A percentile compares a stretch with the other conserved stretches of the same genome.
These are phyloP conservation scores for Bovichtus variegatus DNA, from an alignment of 2,797 vertebrate genomes.

Conservation along the genomic window DNA sequence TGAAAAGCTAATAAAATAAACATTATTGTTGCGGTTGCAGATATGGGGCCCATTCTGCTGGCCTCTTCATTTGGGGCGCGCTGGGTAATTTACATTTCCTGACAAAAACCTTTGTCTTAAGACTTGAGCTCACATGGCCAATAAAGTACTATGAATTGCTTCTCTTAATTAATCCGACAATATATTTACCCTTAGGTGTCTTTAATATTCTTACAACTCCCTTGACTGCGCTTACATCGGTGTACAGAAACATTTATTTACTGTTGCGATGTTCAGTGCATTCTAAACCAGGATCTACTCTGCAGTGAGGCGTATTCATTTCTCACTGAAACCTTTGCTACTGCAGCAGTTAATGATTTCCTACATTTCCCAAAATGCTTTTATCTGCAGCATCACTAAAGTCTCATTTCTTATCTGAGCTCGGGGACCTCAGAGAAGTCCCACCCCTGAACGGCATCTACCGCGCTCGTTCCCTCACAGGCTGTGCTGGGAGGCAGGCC, in stretches of 20 bases:
- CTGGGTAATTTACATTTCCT: slow-evolving; percentile 46
- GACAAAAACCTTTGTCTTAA: slow-evolving; percentile 33
- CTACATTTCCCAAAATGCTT: not conserved
- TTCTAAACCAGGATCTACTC: not conserved
- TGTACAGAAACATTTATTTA: slow-evolving; percentile 26
- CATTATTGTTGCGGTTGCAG: slow-evolving; percentile 27
- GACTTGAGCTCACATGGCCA: slow-evolving; percentile 19
- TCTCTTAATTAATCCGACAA: slow-evolving; percentile 49
- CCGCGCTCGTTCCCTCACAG: not conserved
- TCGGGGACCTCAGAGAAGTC: slow-evolving; percentile 1
- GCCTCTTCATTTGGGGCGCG: slow-evolving; percentile 29
- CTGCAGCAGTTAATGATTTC: not conserved
- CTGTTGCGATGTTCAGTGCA: not conserved
- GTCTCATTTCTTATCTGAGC: slow-evolving; percentile 16
- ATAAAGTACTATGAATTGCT: slow-evolving; percentile 25
- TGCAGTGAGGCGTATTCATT: not conserved
- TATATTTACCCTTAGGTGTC: slow-evolving; percentile 11
- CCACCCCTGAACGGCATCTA: not conserved
- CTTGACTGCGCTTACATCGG: not conserved
- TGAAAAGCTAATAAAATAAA: slow-evolving; percentile 46
- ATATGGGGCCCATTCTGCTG: slow-evolving; percentile 28
- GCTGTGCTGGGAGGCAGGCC: slow-evolving; percentile 29
- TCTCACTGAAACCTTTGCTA: not conserved
- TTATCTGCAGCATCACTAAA: slow-evolving; percentile 6
- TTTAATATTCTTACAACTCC: slow-evolving; percentile 28